These are phyloP conservation scores for Agrypnus murinus DNA, from an alignment of 2,888 invertebrate species.

Conservation along the genomic window DNA sequence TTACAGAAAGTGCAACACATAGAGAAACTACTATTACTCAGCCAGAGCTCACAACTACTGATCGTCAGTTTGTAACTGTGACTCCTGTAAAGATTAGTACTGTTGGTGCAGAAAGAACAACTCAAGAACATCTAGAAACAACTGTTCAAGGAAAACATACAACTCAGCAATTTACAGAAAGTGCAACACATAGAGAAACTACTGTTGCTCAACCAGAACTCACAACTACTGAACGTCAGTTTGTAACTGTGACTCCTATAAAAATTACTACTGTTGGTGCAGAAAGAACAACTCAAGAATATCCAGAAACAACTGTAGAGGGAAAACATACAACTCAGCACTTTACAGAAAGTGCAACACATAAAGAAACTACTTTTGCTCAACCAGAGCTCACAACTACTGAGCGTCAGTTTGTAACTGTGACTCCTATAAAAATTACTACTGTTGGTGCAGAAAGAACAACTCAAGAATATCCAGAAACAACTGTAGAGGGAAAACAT, in stretches of 20 bases:
- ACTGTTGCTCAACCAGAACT: neutral
- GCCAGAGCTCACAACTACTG: too few species aligned
- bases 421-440: too few species aligned
- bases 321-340: neutral
- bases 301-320: neutral
- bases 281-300: neutral
- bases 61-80: too few species aligned
- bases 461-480: neutral
- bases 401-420: too few species aligned
- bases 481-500: neutral
- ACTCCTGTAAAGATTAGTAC: too few species aligned
- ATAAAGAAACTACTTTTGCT: neutral
- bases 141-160: neutral
- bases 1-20: neutral
- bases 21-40: neutral
- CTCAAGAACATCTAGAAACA: too few species aligned
- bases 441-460: too few species aligned
- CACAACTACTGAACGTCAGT: too few species aligned
- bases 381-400: too few species aligned
- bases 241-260: too few species aligned
- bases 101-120: too few species aligned
- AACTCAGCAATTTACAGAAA: neutral
- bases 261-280: neutral
- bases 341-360: neutral
- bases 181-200: neutral